Percentiles rank a stretch among this genome's conserved stretches.
These are phyloP conservation scores for Hydrozoanthus tunicans DNA, from an alignment of 64 coral and sea anemone species.

Conservation along the genomic window DNA sequence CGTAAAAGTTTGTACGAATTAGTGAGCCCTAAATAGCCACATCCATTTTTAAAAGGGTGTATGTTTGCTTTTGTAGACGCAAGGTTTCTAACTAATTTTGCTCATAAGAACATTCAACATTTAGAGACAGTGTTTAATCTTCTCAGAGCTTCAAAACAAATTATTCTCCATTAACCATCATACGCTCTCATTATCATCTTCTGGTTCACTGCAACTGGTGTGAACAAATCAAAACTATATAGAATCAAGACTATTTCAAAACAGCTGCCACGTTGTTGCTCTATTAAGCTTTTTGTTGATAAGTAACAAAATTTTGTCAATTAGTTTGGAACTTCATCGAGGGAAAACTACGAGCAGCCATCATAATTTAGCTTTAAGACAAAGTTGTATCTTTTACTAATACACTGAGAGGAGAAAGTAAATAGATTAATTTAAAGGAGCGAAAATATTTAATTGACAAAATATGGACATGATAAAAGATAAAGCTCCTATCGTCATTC, in stretches of 20 bases:
- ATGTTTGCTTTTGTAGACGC: neutral
- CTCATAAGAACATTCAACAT: conserved; percentile 25
- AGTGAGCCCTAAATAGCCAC: neutral
- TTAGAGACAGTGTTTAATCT: conserved; percentile 40
- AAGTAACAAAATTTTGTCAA: neutral
- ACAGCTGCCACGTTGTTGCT: no score
- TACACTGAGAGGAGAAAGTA: neutral
- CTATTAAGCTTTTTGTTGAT: neutral
- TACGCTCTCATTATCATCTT: conserved; percentile 20
- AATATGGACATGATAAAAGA: conserved; percentile 22
- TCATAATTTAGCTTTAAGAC: neutral
- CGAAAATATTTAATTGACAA: conserved; percentile 5
- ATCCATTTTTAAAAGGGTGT: conserved; percentile 16
- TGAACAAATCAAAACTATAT: conserved; percentile 1
- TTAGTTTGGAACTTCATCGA: no score
- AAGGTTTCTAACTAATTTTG: conserved; percentile 5
- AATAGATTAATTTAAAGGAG: conserved; percentile 17
- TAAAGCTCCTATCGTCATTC: neutral
- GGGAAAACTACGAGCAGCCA: no score
- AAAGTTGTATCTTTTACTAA: conserved; percentile 16
- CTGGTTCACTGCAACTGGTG: conserved; percentile 36
- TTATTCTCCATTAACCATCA: conserved; percentile 48
- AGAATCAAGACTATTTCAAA: conserved; percentile 33
- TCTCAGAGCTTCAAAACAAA: conserved; percentile 50
- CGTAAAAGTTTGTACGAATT: neutral